These are phyloP conservation scores for Myanophis thanlyinensis DNA, from an alignment of 2,113 vertebrate genomes.

Conservation along the genomic window DNA sequence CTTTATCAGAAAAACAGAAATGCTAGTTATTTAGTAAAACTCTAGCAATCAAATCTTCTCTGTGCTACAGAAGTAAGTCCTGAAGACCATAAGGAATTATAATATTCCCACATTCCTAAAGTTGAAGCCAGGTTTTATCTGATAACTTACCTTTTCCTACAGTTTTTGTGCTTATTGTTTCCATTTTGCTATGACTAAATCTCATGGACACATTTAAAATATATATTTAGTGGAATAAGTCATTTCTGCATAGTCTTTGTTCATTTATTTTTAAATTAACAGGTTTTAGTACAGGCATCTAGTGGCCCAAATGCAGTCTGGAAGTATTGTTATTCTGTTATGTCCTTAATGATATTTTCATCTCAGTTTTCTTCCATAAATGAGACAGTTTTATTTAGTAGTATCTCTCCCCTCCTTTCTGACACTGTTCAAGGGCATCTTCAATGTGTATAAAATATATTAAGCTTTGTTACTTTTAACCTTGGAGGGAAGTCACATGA, in stretches of 20 bases:
- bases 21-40: neutral
- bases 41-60: neutral
- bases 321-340: neutral
- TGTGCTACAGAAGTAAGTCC: neutral
- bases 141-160: rapidly evolving
- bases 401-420: neutral
- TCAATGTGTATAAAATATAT: neutral
- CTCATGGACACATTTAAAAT: neutral
- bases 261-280: neutral
- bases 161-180: neutral
- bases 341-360: neutral
- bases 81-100: neutral
- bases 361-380: neutral
- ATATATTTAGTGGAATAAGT: neutral
- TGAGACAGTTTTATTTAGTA: neutral
- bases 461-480: conserved; percentile 6
- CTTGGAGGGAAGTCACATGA: neutral
- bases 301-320: neutral
- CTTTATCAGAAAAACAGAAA: neutral
- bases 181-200: neutral
- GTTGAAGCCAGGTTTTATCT: conserved; percentile 20
- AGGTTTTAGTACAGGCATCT: neutral
- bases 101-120: neutral
- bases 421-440: neutral
- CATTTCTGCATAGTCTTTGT: conserved; percentile 13